phyloP scores from a whole-genome alignment of 1,140 invertebrate species.

The Chironomus striatipennis region DNA sequence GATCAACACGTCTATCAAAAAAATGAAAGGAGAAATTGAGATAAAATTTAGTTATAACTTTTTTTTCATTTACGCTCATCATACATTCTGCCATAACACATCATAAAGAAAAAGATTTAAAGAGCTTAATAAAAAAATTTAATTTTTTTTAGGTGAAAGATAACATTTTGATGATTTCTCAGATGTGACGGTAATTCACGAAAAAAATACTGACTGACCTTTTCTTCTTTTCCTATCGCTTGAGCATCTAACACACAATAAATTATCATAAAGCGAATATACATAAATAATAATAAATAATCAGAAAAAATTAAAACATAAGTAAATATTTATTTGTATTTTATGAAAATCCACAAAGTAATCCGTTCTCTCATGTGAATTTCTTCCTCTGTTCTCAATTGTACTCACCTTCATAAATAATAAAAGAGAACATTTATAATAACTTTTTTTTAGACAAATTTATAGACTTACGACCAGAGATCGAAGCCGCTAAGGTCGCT shows the following conservation, averaged over 20 bases:
- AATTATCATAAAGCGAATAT: neutral
- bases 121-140: no score
- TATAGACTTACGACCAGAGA: neutral
- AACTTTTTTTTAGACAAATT: no score
- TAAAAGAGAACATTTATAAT: no score
- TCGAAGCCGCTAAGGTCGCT: no score
- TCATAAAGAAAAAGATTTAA: neutral
- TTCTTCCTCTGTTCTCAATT: no score
- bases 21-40: no score
- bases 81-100: neutral
- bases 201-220: neutral
- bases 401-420: no score
- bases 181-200: constrained; percentile 3
- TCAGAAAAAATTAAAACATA: neutral
- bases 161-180: neutral
- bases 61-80: neutral
- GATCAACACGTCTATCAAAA: constrained; percentile 7
- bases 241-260: neutral
- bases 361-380: no score
- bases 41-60: no score
- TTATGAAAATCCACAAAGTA: no score
- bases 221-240: neutral
- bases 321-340: no score
- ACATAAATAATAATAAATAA: neutral
- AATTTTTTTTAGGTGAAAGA: neutral